Conservation (phyloP, 1,140 invertebrate genomes). For the Andrena cerasifolii region DNA sequence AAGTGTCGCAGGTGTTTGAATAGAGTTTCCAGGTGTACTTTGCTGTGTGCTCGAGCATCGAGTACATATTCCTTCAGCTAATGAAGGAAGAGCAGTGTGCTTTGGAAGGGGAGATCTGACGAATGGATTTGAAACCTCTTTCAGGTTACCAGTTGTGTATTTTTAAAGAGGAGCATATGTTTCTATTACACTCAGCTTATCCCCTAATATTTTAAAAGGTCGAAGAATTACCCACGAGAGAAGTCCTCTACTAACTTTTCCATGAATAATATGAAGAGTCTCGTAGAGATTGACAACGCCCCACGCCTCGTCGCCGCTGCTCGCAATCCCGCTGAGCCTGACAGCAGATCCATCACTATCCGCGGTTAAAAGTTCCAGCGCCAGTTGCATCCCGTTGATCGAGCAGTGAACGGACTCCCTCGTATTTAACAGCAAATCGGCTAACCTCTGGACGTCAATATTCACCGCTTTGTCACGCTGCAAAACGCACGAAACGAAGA, state of each 20-base stretch:
- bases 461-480: slow-evolving; percentile 43
- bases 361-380: slow-evolving; percentile 49
- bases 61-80: too few relatives aligned
- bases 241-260: slow-evolving; percentile 39
- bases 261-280: slow-evolving; percentile 37
- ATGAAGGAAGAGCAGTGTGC: too few relatives aligned
- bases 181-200: too few relatives aligned
- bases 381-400: slow-evolving; percentile 49
- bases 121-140: too few relatives aligned
- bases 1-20: too few relatives aligned
- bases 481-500: neutral
- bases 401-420: neutral
- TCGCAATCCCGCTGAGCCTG: slow-evolving; percentile 15
- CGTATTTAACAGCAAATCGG: slow-evolving; percentile 29
- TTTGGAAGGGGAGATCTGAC: too few relatives aligned
- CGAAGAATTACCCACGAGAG: neutral
- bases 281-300: slow-evolving; percentile 50
- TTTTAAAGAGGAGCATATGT: too few relatives aligned
- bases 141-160: too few relatives aligned
- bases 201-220: too few relatives aligned
- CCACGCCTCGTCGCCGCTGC: neutral
- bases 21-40: too few relatives aligned
- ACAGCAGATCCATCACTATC: slow-evolving; percentile 31
- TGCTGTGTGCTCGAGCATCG: too few relatives aligned
- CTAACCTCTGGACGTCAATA: slow-evolving; percentile 39